Evolutionary conservation across 92 coral and sea anemone species (phyloP).

Genomic region (Actinernus sp.): DNA sequence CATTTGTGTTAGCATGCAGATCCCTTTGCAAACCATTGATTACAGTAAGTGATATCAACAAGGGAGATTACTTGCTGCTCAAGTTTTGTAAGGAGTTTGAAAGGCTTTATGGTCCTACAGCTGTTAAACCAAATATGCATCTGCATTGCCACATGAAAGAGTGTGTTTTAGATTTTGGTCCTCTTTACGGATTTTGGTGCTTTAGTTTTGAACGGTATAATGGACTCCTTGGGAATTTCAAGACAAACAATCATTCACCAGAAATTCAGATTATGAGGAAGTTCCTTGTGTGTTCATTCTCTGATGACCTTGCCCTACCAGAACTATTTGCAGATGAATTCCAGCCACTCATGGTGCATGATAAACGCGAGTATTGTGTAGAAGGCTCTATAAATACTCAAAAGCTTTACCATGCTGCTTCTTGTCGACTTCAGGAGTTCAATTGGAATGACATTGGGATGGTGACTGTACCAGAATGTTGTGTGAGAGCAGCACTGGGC

Average conservation of each 20-base stretch:
- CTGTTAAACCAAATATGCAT: constrained; percentile 64
- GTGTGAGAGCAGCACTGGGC: neutral
- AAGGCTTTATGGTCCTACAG: constrained; percentile 28
- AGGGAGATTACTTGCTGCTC: constrained; percentile 47
- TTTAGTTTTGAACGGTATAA: constrained; percentile 57
- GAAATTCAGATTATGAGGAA: too few species aligned
- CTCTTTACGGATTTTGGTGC: constrained; percentile 61
- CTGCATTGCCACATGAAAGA: constrained; percentile 54
- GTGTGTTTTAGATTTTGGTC: constrained; percentile 47
- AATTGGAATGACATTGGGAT: neutral
- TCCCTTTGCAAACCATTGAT: constrained; percentile 19
- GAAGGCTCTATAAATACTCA: neutral
- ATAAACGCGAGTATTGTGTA: neutral
- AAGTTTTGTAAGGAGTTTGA: constrained; percentile 60
- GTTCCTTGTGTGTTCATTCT: constrained; percentile 25
- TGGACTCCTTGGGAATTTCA: constrained; percentile 44
- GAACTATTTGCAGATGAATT: neutral
- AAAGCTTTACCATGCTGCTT: too few species aligned
- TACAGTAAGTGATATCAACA: constrained; percentile 37
- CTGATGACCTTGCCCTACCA: neutral
- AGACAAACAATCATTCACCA: too few species aligned
- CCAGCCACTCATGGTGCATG: neutral
- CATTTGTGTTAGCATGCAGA: constrained; percentile 59
- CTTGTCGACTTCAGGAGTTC: neutral
- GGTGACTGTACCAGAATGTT: constrained; percentile 4